Evolutionary conservation across 1,140 invertebrate species (phyloP).

Genomic region (Antheraea pernyi): DNA sequence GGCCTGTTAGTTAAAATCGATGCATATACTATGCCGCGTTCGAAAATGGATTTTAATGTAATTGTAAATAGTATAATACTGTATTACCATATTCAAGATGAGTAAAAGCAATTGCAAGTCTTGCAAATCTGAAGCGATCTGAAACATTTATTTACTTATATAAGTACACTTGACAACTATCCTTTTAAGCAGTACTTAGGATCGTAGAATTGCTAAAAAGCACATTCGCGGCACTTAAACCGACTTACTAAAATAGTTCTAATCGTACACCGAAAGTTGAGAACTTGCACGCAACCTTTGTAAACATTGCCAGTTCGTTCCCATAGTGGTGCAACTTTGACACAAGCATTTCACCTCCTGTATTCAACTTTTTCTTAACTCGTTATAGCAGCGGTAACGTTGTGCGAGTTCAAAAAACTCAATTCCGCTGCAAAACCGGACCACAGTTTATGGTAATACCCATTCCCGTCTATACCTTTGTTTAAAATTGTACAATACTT

Average conservation of each 20-base stretch:
- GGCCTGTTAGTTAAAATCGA: no score
- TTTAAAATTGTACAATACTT: conserved; percentile 73
- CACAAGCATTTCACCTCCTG: conserved; percentile 34
- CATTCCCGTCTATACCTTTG: conserved; percentile 62
- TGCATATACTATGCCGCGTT: no score
- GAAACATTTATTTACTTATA: conserved; percentile 16
- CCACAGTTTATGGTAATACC: conserved; percentile 70
- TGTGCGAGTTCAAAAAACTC: conserved; percentile 74
- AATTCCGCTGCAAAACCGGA: conserved; percentile 57
- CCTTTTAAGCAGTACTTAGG: conserved; percentile 41
- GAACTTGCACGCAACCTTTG: conserved; percentile 56
- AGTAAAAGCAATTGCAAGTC: no score
- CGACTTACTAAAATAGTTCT: conserved; percentile 65
- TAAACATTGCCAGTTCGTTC: conserved; percentile 53
- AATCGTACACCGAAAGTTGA: conserved; percentile 49
- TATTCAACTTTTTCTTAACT: conserved; percentile 70
- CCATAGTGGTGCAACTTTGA: conserved; percentile 41
- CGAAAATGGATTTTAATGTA: no score
- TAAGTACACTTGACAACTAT: conserved; percentile 37
- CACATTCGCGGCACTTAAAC: conserved; percentile 48
- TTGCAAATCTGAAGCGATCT: no score
- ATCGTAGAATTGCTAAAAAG: conserved; percentile 70
- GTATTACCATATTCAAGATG: no score
- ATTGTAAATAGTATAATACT: no score
- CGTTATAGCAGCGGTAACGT: conserved; percentile 58